Evolutionary conservation across 2,113 vertebrate species (phyloP).

Genomic region (Seriola aureovittata): DNA sequence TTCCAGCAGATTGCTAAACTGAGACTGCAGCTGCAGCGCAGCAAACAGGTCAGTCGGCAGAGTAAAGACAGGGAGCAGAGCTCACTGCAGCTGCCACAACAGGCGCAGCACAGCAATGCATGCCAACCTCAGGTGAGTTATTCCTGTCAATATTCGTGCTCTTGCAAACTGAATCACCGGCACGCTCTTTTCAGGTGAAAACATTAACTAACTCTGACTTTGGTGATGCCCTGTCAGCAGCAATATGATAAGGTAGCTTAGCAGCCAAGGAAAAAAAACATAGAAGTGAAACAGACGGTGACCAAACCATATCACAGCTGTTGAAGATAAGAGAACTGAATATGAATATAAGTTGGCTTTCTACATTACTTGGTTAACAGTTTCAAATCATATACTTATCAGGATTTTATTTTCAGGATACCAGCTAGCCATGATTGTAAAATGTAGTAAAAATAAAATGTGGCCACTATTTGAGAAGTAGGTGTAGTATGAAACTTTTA

Average conservation of each 20-base stretch:
- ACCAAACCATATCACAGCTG: constrained; percentile 32
- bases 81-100: constrained; percentile 74
- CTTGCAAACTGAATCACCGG: neutral
- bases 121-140: constrained; percentile 71
- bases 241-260: constrained; percentile 36
- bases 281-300: constrained; percentile 17
- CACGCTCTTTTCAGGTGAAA: constrained; percentile 21
- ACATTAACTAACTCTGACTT: constrained; percentile 39
- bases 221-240: constrained; percentile 18
- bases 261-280: constrained; percentile 10
- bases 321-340: neutral
- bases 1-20: constrained; percentile 95
- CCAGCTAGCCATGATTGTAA: neutral
- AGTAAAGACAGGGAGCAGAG: constrained; percentile 92
- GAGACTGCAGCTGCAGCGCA: constrained; percentile 93
- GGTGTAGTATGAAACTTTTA: neutral
- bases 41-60: constrained; percentile 91
- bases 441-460: neutral
- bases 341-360: neutral
- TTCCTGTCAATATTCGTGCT: neutral
- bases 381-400: neutral
- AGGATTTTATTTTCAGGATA: neutral
- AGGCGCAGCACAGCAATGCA: constrained; percentile 38
- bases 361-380: neutral
- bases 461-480: neutral